Evolutionary conservation across 2,888 invertebrate species (phyloP).

Genomic region (Nebria salina): DNA sequence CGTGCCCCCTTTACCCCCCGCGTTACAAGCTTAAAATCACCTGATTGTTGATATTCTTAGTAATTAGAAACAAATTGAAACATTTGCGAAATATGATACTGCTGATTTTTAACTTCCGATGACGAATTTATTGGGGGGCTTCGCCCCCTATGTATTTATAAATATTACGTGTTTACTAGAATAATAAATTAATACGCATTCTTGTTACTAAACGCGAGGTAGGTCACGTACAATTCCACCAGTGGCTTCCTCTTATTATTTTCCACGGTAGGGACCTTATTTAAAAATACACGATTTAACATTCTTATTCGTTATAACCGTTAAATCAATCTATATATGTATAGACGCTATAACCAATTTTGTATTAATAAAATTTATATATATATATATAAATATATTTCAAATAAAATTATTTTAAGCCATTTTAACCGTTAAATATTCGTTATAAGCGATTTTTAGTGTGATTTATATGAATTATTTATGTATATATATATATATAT

Average conservation of each 20-base stretch:
- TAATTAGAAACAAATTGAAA: background rate
- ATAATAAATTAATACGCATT: background rate
- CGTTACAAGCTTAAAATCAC: background rate
- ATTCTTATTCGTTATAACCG: too few relatives aligned
- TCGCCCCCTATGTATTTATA: background rate
- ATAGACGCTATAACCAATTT: too few relatives aligned
- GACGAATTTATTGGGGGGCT: background rate
- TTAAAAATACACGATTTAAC: too few relatives aligned
- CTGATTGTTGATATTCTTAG: background rate
- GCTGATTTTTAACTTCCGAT: background rate
- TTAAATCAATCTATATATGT: too few relatives aligned
- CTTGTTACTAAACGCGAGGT: background rate
- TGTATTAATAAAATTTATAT: too few relatives aligned
- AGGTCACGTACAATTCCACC: conserved; percentile 16
- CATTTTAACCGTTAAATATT: background rate
- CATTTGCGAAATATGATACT: background rate
- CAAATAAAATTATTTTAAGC: background rate
- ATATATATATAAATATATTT: too few relatives aligned
- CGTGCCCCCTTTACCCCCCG: background rate
- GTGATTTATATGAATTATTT: too few relatives aligned
- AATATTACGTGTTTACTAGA: background rate
- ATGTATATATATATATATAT: too few relatives aligned
- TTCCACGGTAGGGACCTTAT: background rate
- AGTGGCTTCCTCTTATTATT: background rate
- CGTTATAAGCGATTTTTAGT: too few relatives aligned